Evolutionary conservation across 2,113 vertebrate genomes (phyloP).

Genomic region (Sorex araneus): DNA sequence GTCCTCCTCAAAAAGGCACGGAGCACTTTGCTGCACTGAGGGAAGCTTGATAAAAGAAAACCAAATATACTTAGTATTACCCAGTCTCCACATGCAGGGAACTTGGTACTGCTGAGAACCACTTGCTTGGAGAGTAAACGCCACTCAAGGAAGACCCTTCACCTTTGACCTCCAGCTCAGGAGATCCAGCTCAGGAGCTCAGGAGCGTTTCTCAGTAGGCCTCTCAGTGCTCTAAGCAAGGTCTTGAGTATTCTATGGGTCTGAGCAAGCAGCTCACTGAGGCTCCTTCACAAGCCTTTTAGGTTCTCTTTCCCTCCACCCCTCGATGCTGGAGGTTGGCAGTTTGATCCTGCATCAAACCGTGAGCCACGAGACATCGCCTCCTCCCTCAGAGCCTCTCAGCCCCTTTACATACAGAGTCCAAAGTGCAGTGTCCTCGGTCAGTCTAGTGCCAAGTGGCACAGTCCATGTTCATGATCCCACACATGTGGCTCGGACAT

Average conservation of each 20-base stretch:
- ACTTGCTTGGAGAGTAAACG: neutral
- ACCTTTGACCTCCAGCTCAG: neutral
- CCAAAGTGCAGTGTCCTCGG: neutral
- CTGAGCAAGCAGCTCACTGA: neutral
- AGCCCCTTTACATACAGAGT: slow-evolving; percentile 21
- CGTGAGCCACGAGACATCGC: neutral
- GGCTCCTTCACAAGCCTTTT: neutral
- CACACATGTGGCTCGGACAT: neutral
- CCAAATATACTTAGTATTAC: neutral
- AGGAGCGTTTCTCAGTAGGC: neutral
- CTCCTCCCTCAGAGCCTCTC: neutral
- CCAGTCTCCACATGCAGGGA: neutral
- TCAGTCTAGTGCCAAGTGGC: neutral
- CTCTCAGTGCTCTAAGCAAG: slow-evolving; percentile 26
- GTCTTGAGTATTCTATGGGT: neutral
- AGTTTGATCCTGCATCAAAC: neutral
- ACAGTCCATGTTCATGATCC: neutral
- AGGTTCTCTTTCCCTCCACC: neutral
- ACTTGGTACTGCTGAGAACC: neutral
- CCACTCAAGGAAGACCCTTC: neutral
- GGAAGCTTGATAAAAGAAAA: slow-evolving; percentile 43
- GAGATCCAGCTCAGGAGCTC: too few relatives aligned
- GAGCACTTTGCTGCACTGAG: slow-evolving; percentile 21
- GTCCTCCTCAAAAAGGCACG: neutral
- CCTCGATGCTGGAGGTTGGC: neutral